Evolutionary conservation across 2,888 invertebrate species (phyloP), one percentile per base, ranked within the genome.

Genomic region (Noctua pronuba): DNA sequence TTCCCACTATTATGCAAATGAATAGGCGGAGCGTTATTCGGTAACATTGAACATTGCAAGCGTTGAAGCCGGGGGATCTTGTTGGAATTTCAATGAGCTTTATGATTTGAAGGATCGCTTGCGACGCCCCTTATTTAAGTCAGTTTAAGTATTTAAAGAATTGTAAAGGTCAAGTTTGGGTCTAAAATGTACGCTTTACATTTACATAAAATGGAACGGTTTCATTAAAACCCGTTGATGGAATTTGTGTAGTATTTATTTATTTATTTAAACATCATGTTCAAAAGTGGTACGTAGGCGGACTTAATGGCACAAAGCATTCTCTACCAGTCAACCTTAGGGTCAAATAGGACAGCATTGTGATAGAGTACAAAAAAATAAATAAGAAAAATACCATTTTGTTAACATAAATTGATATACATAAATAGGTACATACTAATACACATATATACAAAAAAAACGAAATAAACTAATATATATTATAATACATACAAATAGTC

Each of bases 1-100:
- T 80, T 80, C 46, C 8, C 71, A 86, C 86, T 86, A 84, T 85
- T 86, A 87, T 85, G 87, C 65, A 78, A 88, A 88, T 86, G 41
- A 38, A 49, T 69, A 73, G 76, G 72, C 66, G 38, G 49, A 69
- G 49, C 49, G n/a, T 67, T 83, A 75, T 82, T 85, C 69, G 58
- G 74, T 76, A 72, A 83, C 83, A 79, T 75, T 77, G 70, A 83
- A 76, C 75, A 83, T 85, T 80, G 79, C 74, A 72, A 80, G 87
- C 75, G 75, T 81, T 73, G 78, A 79, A 79, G 69, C 46, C 73
- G 28, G n/a, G 35, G 69, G 75, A 79, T 80, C 83, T 77, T 79
- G 82, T 83, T 70, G 68, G 86, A 88, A 88, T 88, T 86, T 80
- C 71, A 87, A 81, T 82, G 79, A 86, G 84, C 70, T 77, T 76